These are phyloP conservation scores for Chondrilla cf. caribensis DNA, from an alignment of 37 sponge, comb jelly and placozoan genomes.

Conservation along the genomic window DNA sequence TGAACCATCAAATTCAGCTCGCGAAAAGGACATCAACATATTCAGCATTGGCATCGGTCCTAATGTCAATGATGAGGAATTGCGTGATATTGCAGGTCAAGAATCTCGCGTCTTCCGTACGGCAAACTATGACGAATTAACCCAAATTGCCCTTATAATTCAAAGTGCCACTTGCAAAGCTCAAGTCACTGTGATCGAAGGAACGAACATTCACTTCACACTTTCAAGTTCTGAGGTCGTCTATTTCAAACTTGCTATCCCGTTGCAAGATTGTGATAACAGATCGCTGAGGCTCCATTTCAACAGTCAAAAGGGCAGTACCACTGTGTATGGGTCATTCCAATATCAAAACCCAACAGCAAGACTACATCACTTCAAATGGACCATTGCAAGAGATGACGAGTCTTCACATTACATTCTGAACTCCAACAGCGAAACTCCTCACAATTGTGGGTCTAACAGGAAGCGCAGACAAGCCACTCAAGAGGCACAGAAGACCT, in stretches of 20 bases:
- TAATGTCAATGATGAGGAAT: background rate
- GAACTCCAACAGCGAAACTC: too few relatives aligned
- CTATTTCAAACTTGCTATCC: background rate
- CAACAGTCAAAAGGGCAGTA: background rate
- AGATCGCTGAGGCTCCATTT: background rate
- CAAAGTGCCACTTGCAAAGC: constrained; percentile 4
- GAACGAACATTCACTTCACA: background rate
- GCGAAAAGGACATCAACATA: background rate
- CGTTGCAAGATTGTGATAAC: background rate
- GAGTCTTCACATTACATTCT: background rate
- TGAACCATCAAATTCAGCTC: background rate
- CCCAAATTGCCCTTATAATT: background rate
- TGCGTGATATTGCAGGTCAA: background rate
- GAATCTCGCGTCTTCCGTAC: background rate
- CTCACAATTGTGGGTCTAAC: background rate
- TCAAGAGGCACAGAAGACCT: background rate
- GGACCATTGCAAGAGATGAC: background rate
- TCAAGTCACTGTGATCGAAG: background rate
- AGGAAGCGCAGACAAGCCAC: background rate
- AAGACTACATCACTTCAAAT: constrained; percentile 3
- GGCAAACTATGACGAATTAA: background rate
- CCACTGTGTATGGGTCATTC: constrained; percentile 7
- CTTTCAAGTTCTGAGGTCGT: background rate
- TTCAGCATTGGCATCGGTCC: constrained; percentile 23
- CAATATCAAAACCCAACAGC: background rate